Evolutionary conservation across 2,888 invertebrate species (phyloP), one percentile per base, ranked within the genome.

Genomic region (Chorisops tibialis): DNA sequence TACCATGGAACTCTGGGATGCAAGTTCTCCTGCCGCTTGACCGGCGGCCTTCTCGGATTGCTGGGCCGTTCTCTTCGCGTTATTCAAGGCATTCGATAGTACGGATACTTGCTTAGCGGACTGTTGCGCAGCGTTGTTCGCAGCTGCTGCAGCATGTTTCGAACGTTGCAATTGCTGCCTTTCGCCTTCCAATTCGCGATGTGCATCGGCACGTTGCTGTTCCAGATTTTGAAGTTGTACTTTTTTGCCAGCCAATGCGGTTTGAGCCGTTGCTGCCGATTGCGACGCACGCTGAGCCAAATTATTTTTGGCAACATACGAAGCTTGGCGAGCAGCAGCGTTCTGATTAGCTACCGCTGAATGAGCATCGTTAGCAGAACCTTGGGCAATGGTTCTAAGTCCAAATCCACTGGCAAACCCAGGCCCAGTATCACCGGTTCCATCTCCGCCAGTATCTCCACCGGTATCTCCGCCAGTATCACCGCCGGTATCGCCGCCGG

Each of bases 351-450:
- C 79, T 5, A 85, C 82, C n/a, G 89, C 89, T 52, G 85, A 87
- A 68, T 87, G 85, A 0, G 90, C 90, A 73, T 89, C 87, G 72
- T 88, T 87, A 0, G 89, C 89, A 0, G 89, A 89, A 1, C 87
- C 87, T 52, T 87, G 85, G 3, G 87, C 87, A 63, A 87, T 87
- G 22, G 86, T 86, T 66, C 87, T 82, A 39, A 91, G 75, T 0
- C 89, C 87, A 65, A 87, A 11, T 4, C 54, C 54, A 14, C 52
- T 52, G 5, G 30, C 52, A 14, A 38, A 52, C 4, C 54, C 54
- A 24, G 2, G 9, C 4, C 30, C 54, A 52, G 21, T 38, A 18
- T 21, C 52, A n/a, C 21, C 37, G 4, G 7, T 5, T 22, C 30
- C 30, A 16, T 16, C n/a, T 9, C 56, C 43, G 4, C 30, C 18